Base-by-base conservation (phyloP, 1,140 invertebrate genomes). In the Chironomus striatipennis region DNA sequence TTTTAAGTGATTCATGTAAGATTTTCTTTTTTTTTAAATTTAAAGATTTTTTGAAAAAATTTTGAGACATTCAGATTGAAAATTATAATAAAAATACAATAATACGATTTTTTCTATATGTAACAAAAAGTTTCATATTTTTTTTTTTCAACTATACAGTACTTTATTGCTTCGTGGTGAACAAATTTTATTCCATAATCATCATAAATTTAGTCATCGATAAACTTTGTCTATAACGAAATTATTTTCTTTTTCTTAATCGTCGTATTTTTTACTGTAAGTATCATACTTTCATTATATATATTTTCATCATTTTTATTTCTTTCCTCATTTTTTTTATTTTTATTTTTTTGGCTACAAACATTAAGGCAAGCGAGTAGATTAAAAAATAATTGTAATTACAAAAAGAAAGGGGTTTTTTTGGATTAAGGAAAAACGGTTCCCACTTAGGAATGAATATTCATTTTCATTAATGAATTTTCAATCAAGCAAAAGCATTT, bases 31-130 rank as follows among this genome's bases (percentile, higher is more conserved):
- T 10, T 47, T 47, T 57, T 47, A 47, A 47, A 47, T 47, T 47
- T 47, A 15, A 15, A 47, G 15, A 47, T 47, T 57, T 57, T 34
- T 34, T 34, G 24, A 34, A 34, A 34, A 34, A 34, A 34, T 34
- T 15, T 57, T 57, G 47, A 57, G n/a, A 57, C 47, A 57, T 57
- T 57, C 47, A 57, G 47, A 57, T 57, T 57, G 47, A 57, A 57
- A 57, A 57, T 57, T 7, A 57, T 57, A 57, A 57, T 57, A 57
- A 57, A 47, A 57, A n/a, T 57, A n/a, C 12, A 57, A 57, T 57
- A 57, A n/a, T 57, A n/a, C 47, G n/a, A 57, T 57, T 57, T 12
- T n/a, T n/a, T 57, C 47, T 34, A 34, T 57, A 57, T 57, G 47
- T 57, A 57, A 57, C 47, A 57, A n/a, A 57, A 57, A 15, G 24